Base-by-base conservation (phyloP, 2,888 invertebrate genomes). In the Strigamia transsilvanica region DNA sequence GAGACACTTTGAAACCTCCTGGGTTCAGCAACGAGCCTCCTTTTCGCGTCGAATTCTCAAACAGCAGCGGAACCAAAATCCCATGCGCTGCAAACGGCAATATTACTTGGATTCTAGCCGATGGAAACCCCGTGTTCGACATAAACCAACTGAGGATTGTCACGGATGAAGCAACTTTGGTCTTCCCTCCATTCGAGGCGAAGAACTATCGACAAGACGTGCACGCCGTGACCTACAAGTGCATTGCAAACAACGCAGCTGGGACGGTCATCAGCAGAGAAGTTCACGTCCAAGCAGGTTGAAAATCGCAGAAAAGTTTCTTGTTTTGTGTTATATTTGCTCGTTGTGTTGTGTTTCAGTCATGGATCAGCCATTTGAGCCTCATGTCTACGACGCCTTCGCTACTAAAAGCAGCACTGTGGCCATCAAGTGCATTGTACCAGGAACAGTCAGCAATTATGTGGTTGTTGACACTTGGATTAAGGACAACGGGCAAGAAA, bases 281-380 rank as follows among this genome's bases (percentile, higher is more conserved):
- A 21, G 61, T 66, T 66, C 61, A 66, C 23, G 61, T 66, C 12
- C 61, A 66, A 66, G 61, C 21, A 66, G 61, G 61, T 66, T 23
- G 18, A 66, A 4, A 6, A 15, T 23, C 2, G 21, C 2, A 10
- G 15, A 0, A 46, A n/a, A n/a, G 1, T n/a, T 0, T 4, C 13
- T 46, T 46, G n/a, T n/a, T n/a, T n/a, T n/a, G n/a, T n/a, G n/a
- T n/a, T 46, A n/a, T 46, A 3, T 46, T 46, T 13, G 5, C 1
- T n/a, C 2, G 10, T 0, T 38, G 5, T 15, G 3, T 13, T 15
- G 15, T 42, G 15, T 13, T 46, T 46, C n/a, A 66, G 61, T 66
- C 21, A 66, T 66, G 61, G 61, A 66, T 66, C 61, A 66, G 21
- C 61, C 61, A 21, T 66, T 66, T 21, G 61, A 66, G 9, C 61